Evolutionary conservation across 2,113 vertebrate genomes (phyloP), one percentile per base, ranked within the genome.

Genomic region (Campylomormyrus numenius): DNA sequence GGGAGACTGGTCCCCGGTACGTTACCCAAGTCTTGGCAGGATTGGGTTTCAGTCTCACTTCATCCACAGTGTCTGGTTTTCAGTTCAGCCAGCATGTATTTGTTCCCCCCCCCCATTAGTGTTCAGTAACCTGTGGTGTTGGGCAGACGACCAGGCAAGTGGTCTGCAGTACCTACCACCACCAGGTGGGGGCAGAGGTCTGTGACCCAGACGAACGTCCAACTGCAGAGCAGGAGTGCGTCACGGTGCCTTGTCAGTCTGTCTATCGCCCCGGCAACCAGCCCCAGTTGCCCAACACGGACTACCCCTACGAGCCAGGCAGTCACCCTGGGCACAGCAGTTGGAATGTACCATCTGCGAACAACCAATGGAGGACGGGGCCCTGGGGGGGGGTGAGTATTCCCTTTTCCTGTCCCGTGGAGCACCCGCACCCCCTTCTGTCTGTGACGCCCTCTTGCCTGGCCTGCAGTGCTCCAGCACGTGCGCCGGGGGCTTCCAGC

Each of bases 331-430:
- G 97, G 39, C 96, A 96, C 93, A 95, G 93, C 90, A 95, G 92
- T 90, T 96, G 96, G 95, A 96, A 96, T 39, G 95, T 46, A 58
- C 96, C 95, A 0, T 96, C 96, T 0, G 88, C 94, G 15, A 94
- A 95, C 92, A 97, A 97, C 95, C 98, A 98, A 0, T 99, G 98
- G 98, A 97, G 98, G 94, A 99, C 97, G 0, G 98, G 98, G 92
- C 98, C 97, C 0, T 99, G 98, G 98, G 98, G 98, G 94, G 96
- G 97, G 94, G 98, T 99, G 98, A 96, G 96, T 95, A 86, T 27
- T 11, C 31, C 15, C 35, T 42, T 19, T 42, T 42, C 74, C 35
- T 80, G 74, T 31, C n/a, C 9, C 1, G 62, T 13, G 62, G 35
- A 80, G 35, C 10, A 1, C 11, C 74, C 1, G 15, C 11, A 17